Percentiles rank a stretch among this genome's conserved stretches.
phyloP scores from a whole-genome alignment of 1,140 invertebrate species.

The Zeugodacus cucurbitae region DNA sequence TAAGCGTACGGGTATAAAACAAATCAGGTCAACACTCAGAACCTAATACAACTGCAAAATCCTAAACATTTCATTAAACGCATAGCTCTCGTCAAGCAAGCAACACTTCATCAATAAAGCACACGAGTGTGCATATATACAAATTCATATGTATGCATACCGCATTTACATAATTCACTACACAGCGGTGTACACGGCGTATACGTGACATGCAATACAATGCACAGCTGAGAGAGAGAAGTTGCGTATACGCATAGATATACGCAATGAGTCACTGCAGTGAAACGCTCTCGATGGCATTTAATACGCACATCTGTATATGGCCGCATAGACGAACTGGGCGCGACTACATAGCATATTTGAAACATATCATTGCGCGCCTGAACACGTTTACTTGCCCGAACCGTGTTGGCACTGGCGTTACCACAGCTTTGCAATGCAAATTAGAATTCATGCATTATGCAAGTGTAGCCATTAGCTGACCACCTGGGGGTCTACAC shows the following conservation, averaged over 20 bases:
- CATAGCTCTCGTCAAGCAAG: too few species aligned
- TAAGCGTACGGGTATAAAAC: too few species aligned
- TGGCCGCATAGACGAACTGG: background rate
- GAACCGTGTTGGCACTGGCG: background rate
- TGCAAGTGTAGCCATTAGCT: background rate
- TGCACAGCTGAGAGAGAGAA: background rate
- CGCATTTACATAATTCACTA: too few species aligned
- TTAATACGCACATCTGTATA: background rate
- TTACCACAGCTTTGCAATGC: background rate
- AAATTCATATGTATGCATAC: background rate
- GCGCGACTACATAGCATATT: background rate
- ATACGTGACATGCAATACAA: too few species aligned
- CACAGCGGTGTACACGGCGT: too few species aligned
- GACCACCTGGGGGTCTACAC: background rate
- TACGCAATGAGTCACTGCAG: background rate
- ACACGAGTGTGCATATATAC: background rate
- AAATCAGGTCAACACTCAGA: background rate
- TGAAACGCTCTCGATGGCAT: background rate
- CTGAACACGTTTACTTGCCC: too few species aligned
- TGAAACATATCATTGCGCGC: too few species aligned
- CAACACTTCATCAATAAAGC: background rate
- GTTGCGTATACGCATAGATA: background rate
- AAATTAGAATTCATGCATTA: slow-evolving; percentile 17
- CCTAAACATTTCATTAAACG: too few species aligned
- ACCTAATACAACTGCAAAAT: too few species aligned